Percentiles rank a stretch among this genome's conserved stretches.
Conservation (phyloP, 2,888 invertebrate genomes). For the Cheiracanthium punctorium region DNA sequence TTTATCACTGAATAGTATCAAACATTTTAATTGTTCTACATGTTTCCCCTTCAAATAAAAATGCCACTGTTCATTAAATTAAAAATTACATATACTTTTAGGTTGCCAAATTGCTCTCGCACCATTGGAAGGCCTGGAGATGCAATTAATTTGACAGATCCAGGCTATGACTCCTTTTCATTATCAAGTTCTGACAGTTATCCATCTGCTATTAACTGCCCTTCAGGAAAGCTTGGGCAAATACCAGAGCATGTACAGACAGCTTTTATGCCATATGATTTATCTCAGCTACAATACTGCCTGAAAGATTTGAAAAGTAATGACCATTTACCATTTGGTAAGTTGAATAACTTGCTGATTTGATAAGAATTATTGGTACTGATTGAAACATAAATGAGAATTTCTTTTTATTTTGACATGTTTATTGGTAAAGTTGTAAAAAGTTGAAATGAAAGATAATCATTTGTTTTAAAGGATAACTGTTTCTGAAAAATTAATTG, state of each 20-base stretch:
- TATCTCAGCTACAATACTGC: constrained; percentile 59
- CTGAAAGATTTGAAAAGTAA: constrained; percentile 57
- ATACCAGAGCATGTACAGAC: constrained; percentile 83
- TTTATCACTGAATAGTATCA: too few relatives aligned
- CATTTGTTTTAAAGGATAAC: too few relatives aligned
- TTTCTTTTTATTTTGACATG: too few relatives aligned
- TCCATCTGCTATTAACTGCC: constrained; percentile 68
- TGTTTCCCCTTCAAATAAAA: too few relatives aligned
- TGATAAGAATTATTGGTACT: neutral
- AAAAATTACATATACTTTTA: too few relatives aligned
- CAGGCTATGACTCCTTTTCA: constrained; percentile 93
- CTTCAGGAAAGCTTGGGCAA: constrained; percentile 81
- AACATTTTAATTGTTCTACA: too few relatives aligned
- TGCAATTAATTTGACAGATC: constrained; percentile 80
- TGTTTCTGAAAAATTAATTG: too few relatives aligned
- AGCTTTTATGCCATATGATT: constrained; percentile 61
- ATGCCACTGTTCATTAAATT: too few relatives aligned
- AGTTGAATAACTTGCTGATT: too few relatives aligned
- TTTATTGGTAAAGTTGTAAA: too few relatives aligned
- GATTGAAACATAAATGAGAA: too few relatives aligned
- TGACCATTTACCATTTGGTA: constrained; percentile 64
- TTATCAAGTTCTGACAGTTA: constrained; percentile 79
- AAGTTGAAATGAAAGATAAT: too few relatives aligned
- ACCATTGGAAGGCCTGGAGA: constrained; percentile 41
- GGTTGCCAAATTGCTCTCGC: neutral